phyloP scores from a whole-genome alignment of 1,140 invertebrate genomes.

The Paraescarpia echinospica region DNA sequence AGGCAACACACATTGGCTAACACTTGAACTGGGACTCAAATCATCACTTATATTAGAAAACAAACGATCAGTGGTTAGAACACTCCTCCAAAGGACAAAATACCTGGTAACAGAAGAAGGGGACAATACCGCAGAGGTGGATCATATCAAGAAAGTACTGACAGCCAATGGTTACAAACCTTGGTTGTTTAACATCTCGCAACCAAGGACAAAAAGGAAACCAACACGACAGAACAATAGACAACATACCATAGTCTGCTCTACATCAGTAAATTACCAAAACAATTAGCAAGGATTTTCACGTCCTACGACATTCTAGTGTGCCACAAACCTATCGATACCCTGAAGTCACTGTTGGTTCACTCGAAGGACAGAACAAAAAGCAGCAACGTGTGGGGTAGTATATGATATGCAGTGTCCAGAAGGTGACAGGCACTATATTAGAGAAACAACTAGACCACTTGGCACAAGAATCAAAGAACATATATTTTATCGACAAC shows the following conservation, averaged over 20 bases:
- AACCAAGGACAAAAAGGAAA: no score
- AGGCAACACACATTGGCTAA: not conserved
- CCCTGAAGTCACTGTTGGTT: not conserved
- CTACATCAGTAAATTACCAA: not conserved
- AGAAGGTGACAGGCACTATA: not conserved
- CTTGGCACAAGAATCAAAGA: not conserved
- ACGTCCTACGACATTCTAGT: not conserved
- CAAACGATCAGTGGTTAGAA: not conserved
- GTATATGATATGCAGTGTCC: not conserved
- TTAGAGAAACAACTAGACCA: not conserved
- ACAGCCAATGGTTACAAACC: no score
- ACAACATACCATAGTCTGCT: no score
- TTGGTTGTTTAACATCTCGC: no score
- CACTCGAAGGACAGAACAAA: not conserved
- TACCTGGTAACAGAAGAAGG: not conserved
- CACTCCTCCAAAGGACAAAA: no score
- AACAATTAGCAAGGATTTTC: not conserved
- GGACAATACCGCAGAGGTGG: not conserved
- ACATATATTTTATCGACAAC: not conserved
- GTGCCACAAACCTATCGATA: not conserved
- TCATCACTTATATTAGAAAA: not conserved
- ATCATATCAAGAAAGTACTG: no score
- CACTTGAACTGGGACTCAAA: not conserved
- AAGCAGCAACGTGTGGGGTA: not conserved
- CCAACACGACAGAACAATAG: no score